phyloP scores from a whole-genome alignment of 2,888 invertebrate genomes.

The Drosophila cognata region DNA sequence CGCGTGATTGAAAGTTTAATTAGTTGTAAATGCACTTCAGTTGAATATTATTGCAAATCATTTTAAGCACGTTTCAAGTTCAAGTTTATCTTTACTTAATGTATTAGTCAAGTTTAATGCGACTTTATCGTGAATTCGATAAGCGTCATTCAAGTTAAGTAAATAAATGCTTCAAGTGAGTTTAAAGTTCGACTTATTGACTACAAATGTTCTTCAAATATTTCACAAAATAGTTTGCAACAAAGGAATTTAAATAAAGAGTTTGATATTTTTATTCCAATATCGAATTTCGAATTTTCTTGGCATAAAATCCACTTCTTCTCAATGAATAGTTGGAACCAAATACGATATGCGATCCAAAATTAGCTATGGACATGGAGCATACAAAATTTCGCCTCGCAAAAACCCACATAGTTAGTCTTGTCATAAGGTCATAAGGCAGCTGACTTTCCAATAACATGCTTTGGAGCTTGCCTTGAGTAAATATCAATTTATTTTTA shows the following conservation, averaged over 20 bases:
- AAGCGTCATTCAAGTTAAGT: background rate
- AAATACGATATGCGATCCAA: background rate
- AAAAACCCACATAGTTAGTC: conserved; percentile 8
- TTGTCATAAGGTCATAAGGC: conserved; percentile 21
- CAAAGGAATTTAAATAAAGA: background rate
- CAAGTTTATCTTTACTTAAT: background rate
- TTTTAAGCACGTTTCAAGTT: conserved; percentile 15
- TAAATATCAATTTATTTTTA: conserved; percentile 55
- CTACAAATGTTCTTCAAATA: background rate
- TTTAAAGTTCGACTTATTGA: background rate
- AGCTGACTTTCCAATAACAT: conserved; percentile 11
- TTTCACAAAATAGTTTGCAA: background rate
- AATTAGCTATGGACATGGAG: background rate
- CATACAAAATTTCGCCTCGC: background rate
- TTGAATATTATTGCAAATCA: conserved; percentile 4
- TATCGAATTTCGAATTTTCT: background rate
- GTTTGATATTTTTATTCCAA: background rate
- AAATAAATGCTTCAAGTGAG: background rate
- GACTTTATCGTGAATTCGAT: background rate
- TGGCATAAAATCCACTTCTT: background rate
- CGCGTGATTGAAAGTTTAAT: conserved; percentile 29
- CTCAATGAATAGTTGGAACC: background rate
- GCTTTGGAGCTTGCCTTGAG: conserved; percentile 27
- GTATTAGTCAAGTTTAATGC: background rate
- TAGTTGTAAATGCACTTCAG: conserved; percentile 28